A percentile compares a stretch with the other conserved stretches of the same genome.
Evolutionary conservation across 2,888 invertebrate species (phyloP).

Genomic region (Coronaproctus castanopsis): DNA sequence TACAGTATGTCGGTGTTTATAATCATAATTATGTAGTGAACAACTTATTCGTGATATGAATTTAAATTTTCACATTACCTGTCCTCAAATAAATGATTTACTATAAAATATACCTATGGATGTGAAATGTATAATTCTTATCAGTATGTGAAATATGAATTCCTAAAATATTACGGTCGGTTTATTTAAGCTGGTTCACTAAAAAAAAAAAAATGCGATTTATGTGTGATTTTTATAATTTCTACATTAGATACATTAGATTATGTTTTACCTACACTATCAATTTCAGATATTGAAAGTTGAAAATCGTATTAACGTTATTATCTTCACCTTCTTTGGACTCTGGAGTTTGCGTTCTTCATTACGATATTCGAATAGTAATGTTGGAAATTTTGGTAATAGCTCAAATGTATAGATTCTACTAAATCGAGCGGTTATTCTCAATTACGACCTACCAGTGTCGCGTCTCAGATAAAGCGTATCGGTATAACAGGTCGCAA

Average conservation of each 20-base stretch:
- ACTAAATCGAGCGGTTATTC: neutral
- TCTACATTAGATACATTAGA: slow-evolving; percentile 7
- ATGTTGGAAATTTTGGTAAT: neutral
- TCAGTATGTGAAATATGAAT: no score
- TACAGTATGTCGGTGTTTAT: no score
- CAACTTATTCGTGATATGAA: no score
- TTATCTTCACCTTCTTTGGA: slow-evolving; percentile 31
- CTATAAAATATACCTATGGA: no score
- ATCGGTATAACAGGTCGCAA: slow-evolving; percentile 17
- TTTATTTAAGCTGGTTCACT: no score
- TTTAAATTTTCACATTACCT: no score
- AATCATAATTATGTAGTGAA: no score
- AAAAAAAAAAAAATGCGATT: no score
- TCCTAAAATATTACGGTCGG: no score
- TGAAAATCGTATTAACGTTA: slow-evolving; percentile 27
- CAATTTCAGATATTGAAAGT: slow-evolving; percentile 2
- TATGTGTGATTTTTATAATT: no score
- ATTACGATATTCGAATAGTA: neutral
- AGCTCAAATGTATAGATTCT: neutral
- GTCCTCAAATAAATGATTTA: no score
- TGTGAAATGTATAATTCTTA: no score
- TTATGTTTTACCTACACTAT: slow-evolving; percentile 2
- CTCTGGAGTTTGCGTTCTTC: slow-evolving; percentile 18
- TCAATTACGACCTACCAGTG: slow-evolving; percentile 2
- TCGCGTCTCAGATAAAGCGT: slow-evolving; percentile 13